Percentiles rank a stretch among this genome's conserved stretches.
Conservation (phyloP, 2,113 vertebrate species). For the Brevimyrus niger region DNA sequence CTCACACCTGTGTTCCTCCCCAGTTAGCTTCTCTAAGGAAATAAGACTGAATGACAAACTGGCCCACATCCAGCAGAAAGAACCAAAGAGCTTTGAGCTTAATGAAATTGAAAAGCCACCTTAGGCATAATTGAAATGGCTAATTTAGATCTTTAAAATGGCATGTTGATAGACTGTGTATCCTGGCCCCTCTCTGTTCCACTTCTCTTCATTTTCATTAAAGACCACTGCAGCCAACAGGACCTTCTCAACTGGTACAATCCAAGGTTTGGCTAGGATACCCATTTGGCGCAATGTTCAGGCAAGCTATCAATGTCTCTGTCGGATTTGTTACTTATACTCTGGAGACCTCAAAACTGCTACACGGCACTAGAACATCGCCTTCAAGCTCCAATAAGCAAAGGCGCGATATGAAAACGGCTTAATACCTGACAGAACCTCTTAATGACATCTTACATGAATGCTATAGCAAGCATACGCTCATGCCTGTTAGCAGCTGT, state of each 20-base stretch:
- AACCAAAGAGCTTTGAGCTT: constrained; percentile 33
- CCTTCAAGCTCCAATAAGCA: background rate
- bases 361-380: background rate
- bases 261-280: background rate
- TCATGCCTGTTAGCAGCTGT: background rate
- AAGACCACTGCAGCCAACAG: background rate
- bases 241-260: background rate
- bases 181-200: background rate
- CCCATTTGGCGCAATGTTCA: background rate
- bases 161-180: constrained; percentile 22
- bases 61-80: constrained; percentile 28
- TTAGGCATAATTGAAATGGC: constrained; percentile 36
- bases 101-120: constrained; percentile 48
- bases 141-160: constrained; percentile 33
- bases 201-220: background rate
- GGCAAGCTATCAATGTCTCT: background rate
- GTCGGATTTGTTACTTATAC: background rate
- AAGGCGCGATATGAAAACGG: background rate
- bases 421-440: background rate
- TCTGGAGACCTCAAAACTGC: background rate
- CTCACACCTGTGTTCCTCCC: background rate
- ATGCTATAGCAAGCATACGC: background rate
- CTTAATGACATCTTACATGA: background rate
- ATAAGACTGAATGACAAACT: constrained; percentile 14
- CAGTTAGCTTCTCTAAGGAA: constrained; percentile 8